These are phyloP conservation scores for Andrena hattorfiana DNA, from an alignment of 2,888 invertebrate genomes.

Conservation along the genomic window DNA sequence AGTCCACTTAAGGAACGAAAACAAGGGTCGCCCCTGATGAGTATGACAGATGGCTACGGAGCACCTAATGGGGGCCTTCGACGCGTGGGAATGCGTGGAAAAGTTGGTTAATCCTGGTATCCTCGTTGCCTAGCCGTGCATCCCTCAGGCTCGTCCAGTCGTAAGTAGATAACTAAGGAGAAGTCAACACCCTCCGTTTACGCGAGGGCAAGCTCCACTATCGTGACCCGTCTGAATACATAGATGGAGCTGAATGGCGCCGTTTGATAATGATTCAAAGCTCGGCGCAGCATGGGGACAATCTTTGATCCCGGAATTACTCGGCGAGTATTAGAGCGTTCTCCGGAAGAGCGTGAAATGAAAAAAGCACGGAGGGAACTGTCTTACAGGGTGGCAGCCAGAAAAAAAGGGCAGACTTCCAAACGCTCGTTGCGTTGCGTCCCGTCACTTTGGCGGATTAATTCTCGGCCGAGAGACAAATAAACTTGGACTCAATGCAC, in stretches of 20 bases:
- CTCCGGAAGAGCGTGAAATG: background rate
- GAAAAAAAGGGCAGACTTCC: conserved; percentile 32
- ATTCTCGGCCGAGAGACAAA: conserved; percentile 57
- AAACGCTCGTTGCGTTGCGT: conserved; percentile 27
- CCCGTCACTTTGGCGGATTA: conserved; percentile 62
- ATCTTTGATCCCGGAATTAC: conserved; percentile 10
- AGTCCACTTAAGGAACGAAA: conserved; percentile 50
- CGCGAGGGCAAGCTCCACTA: background rate
- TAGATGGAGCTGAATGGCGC: background rate
- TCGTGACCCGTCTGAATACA: background rate
- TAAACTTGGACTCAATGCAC: conserved; percentile 52
- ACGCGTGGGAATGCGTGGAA: conserved; percentile 57
- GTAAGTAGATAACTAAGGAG: conserved; percentile 15
- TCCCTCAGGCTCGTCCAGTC: conserved; percentile 20
- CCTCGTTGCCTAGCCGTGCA: background rate
- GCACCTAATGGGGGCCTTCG: conserved; percentile 48
- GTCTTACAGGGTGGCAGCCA: conserved; percentile 6
- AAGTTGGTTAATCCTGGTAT: conserved; percentile 38
- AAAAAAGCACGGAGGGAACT: conserved; percentile 24
- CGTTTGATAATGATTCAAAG: conserved; percentile 15
- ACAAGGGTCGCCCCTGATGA: conserved; percentile 53
- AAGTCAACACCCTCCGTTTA: background rate
- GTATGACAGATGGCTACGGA: conserved; percentile 60
- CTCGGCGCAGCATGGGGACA: background rate
- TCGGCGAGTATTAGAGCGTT: background rate